Evolutionary conservation across 2,888 invertebrate genomes (phyloP), one percentile per base, ranked within the genome.

Genomic region (Thera obeliscata): DNA sequence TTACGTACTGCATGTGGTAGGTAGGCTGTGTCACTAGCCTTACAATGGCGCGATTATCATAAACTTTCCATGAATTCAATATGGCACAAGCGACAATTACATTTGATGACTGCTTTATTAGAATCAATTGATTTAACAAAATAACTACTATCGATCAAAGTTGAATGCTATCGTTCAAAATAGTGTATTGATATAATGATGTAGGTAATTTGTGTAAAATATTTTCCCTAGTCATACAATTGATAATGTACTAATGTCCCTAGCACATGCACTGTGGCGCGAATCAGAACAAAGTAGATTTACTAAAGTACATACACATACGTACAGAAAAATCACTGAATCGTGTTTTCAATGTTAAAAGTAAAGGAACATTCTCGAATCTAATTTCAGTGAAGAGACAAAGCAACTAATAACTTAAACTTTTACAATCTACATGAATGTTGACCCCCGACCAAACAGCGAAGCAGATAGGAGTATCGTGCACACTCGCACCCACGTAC

Each of bases 381-480:
- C 56, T 50, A 48, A 6, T 22, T 60, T 60, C 64, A 60, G 60
- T 46, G 52, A 52, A 38, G 33, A 57, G 54, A 64, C 12, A 46
- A 56, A 60, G 41, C 52, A 59, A 64, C 61, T 61, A 61, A 41
- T 33, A 64, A 52, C 56, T 7, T 66, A 63, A 8, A 33, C 33
- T 56, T 41, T 36, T 46, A 46, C 38, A 54, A 22, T 59, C 43
- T 56, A 43, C 11, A 52, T 49, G 46, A 22, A 33, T 38, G 48
- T 67, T 46, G 52, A 63, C 72, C 74, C 74, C 74, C 74, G 74
- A 64, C 75, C 75, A 71, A 69, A 72, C 57, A 54, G 62, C 43
- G 36, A 55, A 46, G 48, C 52, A 41, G 56, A 60, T 52, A 35
- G 11, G 2, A 12, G 50, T 33, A 6, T 9, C 22, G 22, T 0